These are phyloP conservation scores for Callocephalon fimbriatum DNA, from an alignment of 2,113 vertebrate genomes.

Conservation along the genomic window DNA sequence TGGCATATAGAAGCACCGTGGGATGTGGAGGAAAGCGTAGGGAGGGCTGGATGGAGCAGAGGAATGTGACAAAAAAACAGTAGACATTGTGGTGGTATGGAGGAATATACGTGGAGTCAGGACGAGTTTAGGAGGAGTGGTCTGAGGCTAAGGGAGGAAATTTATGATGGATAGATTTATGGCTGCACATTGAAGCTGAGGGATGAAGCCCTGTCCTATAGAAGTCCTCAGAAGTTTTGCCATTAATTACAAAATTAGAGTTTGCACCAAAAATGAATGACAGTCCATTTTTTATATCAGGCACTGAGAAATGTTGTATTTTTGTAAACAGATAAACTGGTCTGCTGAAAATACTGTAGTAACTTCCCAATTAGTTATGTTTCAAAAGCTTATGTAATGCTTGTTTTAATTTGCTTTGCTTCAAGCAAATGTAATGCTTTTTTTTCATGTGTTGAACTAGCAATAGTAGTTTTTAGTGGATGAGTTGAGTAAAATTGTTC, in stretches of 20 bases:
- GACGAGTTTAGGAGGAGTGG: not conserved
- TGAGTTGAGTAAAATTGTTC: not conserved
- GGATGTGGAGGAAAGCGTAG: not conserved
- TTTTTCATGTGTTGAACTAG: not conserved
- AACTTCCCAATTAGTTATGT: not conserved
- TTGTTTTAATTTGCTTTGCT: not conserved
- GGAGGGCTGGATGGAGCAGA: not conserved
- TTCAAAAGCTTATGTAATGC: not conserved
- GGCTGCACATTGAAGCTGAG: not conserved
- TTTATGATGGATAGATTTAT: not conserved
- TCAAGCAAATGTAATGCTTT: not conserved
- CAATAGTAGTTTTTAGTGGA: not conserved
- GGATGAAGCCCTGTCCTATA: not conserved
- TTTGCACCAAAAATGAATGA: not conserved
- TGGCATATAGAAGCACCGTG: not conserved
- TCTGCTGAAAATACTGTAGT: not conserved
- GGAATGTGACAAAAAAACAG: not conserved
- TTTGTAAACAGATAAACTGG: not conserved
- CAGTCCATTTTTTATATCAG: not conserved
- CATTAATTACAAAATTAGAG: not conserved
- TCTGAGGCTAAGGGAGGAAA: not conserved
- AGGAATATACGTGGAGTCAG: not conserved
- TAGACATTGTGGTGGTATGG: not conserved
- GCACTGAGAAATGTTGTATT: not conserved
- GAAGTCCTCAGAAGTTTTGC: not conserved